Conservation (phyloP, 2,797 vertebrate species). For the Trematomus bernacchii region DNA sequence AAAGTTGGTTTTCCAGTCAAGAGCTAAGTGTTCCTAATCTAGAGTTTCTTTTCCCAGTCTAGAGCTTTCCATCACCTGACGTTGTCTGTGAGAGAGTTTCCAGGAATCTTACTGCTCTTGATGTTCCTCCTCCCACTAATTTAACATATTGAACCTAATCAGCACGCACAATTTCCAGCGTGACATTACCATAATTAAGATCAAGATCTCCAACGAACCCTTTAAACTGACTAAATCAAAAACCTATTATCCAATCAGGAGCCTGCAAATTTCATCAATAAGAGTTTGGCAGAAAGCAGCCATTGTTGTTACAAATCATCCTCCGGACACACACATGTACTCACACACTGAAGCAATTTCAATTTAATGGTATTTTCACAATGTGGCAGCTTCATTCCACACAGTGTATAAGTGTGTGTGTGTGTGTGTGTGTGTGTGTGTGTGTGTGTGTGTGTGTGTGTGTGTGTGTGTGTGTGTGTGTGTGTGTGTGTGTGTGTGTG, state of each 20-base stretch:
- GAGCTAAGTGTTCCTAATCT: neutral
- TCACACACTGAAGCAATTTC: conserved; percentile 71
- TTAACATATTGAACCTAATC: conserved; percentile 22
- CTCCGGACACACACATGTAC: conserved; percentile 40
- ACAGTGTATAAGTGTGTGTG: conserved; percentile 37
- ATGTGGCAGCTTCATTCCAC: conserved; percentile 68
- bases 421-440: conserved; percentile 34
- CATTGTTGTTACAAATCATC: conserved; percentile 47
- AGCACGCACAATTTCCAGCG: conserved; percentile 16
- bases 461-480: conserved; percentile 32
- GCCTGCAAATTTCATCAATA: conserved; percentile 20
- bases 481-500: conserved; percentile 32
- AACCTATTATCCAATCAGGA: conserved; percentile 12
- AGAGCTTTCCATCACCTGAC: neutral
- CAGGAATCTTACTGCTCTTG: neutral
- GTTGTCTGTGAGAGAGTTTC: neutral
- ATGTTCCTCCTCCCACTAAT: neutral
- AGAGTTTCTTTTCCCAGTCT: neutral
- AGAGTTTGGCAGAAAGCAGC: conserved; percentile 15
- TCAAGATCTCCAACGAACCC: conserved; percentile 1
- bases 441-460: conserved; percentile 39
- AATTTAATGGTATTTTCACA: conserved; percentile 79
- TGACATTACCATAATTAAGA: neutral
- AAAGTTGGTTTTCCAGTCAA: neutral
- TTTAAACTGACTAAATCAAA: conserved; percentile 2